A percentile compares a stretch with the other conserved stretches of the same genome.
These are phyloP conservation scores for Myathropa florea DNA, from an alignment of 2,888 invertebrate genomes.

Conservation along the genomic window DNA sequence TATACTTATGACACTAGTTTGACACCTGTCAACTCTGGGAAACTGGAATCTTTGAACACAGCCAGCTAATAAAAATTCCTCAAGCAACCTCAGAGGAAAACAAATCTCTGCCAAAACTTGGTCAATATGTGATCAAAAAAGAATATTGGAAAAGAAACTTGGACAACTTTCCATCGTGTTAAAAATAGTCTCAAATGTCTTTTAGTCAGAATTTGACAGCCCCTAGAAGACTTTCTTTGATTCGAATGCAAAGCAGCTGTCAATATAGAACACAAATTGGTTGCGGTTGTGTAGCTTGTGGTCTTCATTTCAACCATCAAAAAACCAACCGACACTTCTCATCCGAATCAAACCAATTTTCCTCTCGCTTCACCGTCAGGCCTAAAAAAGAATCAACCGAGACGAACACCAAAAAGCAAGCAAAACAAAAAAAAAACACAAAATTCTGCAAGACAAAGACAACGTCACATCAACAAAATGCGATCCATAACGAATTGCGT, in stretches of 20 bases:
- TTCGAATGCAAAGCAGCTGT: not conserved
- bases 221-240: too few relatives aligned
- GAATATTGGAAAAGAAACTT: too few relatives aligned
- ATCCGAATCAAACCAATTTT: not conserved
- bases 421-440: not conserved
- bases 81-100: too few relatives aligned
- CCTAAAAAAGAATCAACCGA: not conserved
- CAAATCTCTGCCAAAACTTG: too few relatives aligned
- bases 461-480: conserved; percentile 23
- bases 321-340: not conserved
- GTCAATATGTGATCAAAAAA: too few relatives aligned
- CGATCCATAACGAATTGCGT: conserved; percentile 67
- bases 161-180: too few relatives aligned
- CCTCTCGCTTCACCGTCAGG: not conserved
- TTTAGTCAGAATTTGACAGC: too few relatives aligned
- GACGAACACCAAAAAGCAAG: not conserved
- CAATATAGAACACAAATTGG: not conserved
- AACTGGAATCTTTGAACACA: too few relatives aligned
- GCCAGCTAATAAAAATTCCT: too few relatives aligned
- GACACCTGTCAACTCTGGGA: too few relatives aligned
- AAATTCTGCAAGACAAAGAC: conserved; percentile 8
- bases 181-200: too few relatives aligned
- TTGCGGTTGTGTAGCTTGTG: not conserved
- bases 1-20: too few relatives aligned
- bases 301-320: not conserved